Base-by-base conservation (phyloP, 2,888 invertebrate genomes). In the Ophraella communa region DNA sequence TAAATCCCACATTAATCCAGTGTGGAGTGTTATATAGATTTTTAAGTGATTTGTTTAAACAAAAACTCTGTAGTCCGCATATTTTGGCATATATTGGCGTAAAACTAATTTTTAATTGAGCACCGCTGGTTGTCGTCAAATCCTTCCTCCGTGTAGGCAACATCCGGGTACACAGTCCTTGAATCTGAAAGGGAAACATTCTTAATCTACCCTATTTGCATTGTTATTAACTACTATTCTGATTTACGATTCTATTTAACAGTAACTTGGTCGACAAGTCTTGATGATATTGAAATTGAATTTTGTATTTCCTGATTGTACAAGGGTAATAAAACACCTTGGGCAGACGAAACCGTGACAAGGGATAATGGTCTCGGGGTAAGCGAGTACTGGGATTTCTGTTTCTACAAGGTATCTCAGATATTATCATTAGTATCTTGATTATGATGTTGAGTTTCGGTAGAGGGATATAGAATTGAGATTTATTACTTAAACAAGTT, bases 151-250 rank as follows among this genome's bases (percentile, higher is more conserved):
- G 45, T 10, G 17, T 17, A 24, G 27, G n/a, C n/a, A n/a, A 51
- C 17, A 51, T 27, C 27, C 23, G 1, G 27, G 17, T 24, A 20
- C 14, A 51, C 4, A 49, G 63, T 67, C 65, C 71, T 71, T 66
- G 71, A 75, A 72, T 71, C 70, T 44, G 64, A 64, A 70, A 69
- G 70, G 73, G 69, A 73, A 71, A 67, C 71, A 67, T 73, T 73
- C 75, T 74, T 75, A 75, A 76, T 72, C 72, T 74, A 72, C 74
- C 78, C 77, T 76, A 80, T 80, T 80, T 80, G 79, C 80, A 80
- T 80, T 77, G 78, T 80, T 79, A 80, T 80, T 79, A 79, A 79
- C 76, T 76, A 75, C 67, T 65, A 63, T 69, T 68, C 69, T 75
- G 78, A 78, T 78, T 77, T 78, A 77, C 75, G 73, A 64, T 65